Evolutionary conservation across 2,888 invertebrate species (phyloP).

Genomic region (Bombylius discolor): DNA sequence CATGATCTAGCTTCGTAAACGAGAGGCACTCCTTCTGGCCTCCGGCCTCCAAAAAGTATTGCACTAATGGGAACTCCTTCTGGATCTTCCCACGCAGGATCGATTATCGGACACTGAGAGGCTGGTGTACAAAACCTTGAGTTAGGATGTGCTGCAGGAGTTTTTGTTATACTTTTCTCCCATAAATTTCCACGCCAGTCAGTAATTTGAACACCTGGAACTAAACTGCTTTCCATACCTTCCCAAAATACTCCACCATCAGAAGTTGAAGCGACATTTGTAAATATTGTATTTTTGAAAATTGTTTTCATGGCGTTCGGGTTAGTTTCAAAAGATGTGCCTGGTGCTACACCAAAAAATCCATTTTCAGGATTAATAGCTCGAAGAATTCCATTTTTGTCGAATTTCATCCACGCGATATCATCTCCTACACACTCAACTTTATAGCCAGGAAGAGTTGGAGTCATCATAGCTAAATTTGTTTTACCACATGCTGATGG

Average conservation of each 20-base stretch:
- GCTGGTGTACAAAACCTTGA: conserved; percentile 95
- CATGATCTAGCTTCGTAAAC: conserved; percentile 86
- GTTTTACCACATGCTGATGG: conserved; percentile 99
- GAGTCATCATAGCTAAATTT: conserved; percentile 96
- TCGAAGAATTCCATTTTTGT: conserved; percentile 67
- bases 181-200: conserved; percentile 78
- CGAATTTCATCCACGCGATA: conserved; percentile 97
- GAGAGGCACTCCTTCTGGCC: conserved; percentile 86
- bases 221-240: conserved; percentile 68
- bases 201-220: conserved; percentile 44
- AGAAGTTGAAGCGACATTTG: conserved; percentile 88
- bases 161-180: conserved; percentile 46
- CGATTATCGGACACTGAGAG: conserved; percentile 88
- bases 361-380: conserved; percentile 98
- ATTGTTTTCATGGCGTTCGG: conserved; percentile 95
- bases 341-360: conserved; percentile 98
- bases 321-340: conserved; percentile 79
- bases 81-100: conserved; percentile 81
- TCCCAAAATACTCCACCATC: conserved; percentile 99
- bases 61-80: conserved; percentile 93
- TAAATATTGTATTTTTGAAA: conserved; percentile 85
- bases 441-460: conserved; percentile 83
- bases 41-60: conserved; percentile 88
- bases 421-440: conserved; percentile 94
- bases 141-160: conserved; percentile 91